Evolutionary conservation across 2,113 vertebrate species (phyloP), one percentile per base, ranked within the genome.

Genomic region (Lepisosteus osseus): DNA sequence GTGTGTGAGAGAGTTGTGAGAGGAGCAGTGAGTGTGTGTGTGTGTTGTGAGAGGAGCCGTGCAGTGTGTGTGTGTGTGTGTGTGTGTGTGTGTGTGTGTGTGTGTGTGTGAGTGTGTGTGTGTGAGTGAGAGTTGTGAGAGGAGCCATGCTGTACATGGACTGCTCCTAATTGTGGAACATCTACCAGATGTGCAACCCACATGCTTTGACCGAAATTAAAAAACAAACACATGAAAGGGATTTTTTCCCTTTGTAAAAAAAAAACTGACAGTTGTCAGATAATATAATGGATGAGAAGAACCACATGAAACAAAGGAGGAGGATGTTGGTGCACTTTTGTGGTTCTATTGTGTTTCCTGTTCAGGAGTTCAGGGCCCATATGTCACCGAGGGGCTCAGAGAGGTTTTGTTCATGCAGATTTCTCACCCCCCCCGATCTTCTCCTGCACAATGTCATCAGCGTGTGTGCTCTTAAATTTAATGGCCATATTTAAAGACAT

Each of bases 151-250:
- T 29, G 29, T 29, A 29, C 29, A 29, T 29, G 29, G 29, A 29
- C 29, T 29, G 29, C 29, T 29, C 29, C 29, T 29, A 29, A 78
- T 76, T 84, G 78, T 83, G 69, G 89, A 86, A 85, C 94, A 93
- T 94, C 92, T 94, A 93, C 92, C 95, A 94, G 93, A 93, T 93
- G 95, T 93, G 91, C 92, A 89, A 90, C 90, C 93, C 95, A 95
- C 92, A 95, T 97, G 95, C 90, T 97, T 92, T 83, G 93, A 94
- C 89, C 95, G 92, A 94, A 93, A 90, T 90, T 93, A 91, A 92
- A 89, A 86, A 70, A 84, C 68, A 78, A 90, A 86, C 89, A 98
- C 95, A 96, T 98, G 94, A 98, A 99, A 98, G 94, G 90, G 86
- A 90, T 88, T 88, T 87, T 88, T 75, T 82, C 91, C 91, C 94